Evolutionary conservation across 2,888 invertebrate species (phyloP).

Genomic region (Formica aserva): DNA sequence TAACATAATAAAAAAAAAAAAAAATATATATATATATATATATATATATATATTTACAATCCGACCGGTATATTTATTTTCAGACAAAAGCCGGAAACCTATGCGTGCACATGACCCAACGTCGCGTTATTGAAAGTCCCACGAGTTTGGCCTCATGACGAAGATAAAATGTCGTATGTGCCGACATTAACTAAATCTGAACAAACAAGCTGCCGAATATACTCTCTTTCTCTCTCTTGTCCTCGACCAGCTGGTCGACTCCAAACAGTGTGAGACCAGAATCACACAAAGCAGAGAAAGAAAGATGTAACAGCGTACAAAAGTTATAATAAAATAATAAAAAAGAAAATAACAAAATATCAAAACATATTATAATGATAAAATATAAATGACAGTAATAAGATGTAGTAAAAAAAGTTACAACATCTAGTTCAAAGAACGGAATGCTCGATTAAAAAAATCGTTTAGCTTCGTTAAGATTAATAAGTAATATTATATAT

Average conservation of each 20-base stretch:
- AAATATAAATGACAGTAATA: background rate
- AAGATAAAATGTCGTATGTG: constrained; percentile 74
- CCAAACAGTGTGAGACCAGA: constrained; percentile 56
- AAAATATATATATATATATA: background rate
- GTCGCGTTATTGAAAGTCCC: constrained; percentile 66
- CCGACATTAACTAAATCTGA: constrained; percentile 83
- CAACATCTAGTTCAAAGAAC: background rate
- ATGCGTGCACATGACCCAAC: constrained; percentile 61
- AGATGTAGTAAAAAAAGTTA: background rate
- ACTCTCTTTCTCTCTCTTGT: constrained; percentile 27
- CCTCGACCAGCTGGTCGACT: constrained; percentile 75
- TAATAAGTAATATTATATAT: background rate
- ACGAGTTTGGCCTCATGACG: constrained; percentile 68
- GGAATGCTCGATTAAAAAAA: background rate
- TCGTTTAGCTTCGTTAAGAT: background rate
- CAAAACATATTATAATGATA: background rate
- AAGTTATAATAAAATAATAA: constrained; percentile 5
- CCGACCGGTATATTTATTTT: no score
- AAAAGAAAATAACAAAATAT: background rate
- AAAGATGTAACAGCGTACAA: background rate
- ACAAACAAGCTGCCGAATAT: constrained; percentile 78
- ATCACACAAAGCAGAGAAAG: constrained; percentile 12
- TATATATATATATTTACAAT: background rate
- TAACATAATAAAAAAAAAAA: background rate
- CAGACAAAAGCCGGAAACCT: constrained; percentile 59